Percentiles rank a stretch among this genome's conserved stretches.
Conservation (phyloP, 2,113 vertebrate species). For the Misgurnus mizolepis region DNA sequence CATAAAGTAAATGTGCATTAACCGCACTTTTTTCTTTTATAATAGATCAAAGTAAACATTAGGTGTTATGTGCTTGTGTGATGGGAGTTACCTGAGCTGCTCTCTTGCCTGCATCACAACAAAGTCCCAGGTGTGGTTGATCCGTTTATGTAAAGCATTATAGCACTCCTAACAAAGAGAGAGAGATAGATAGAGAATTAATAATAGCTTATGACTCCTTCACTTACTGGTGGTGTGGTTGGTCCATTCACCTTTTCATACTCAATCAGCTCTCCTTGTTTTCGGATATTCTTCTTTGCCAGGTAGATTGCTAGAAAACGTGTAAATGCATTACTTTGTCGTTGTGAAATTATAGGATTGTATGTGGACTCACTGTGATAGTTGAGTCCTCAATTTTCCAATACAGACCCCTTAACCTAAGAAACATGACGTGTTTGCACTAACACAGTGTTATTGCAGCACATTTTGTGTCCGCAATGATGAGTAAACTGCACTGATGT, state of each 20-base stretch:
- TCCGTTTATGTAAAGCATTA: slow-evolving; percentile 85
- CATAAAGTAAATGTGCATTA: too few species aligned
- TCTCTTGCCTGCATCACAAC: slow-evolving; percentile 95
- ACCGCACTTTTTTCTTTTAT: too few species aligned
- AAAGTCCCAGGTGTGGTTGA: slow-evolving; percentile 94
- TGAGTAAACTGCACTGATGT: too few species aligned
- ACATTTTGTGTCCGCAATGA: too few species aligned
- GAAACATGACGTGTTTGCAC: too few species aligned
- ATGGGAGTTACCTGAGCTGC: slow-evolving; percentile 84
- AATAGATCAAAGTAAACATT: not conserved
- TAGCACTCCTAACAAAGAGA: slow-evolving; percentile 80
- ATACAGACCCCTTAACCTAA: too few species aligned
- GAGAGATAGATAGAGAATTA: not conserved
- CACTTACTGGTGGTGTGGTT: not conserved
- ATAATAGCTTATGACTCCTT: not conserved
- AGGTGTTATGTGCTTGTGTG: not conserved
- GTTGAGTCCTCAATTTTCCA: too few species aligned
- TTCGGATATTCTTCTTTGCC: slow-evolving; percentile 93
- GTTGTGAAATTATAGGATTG: too few species aligned
- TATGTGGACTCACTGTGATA: too few species aligned
- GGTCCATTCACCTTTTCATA: slow-evolving; percentile 85
- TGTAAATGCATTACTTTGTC: not conserved
- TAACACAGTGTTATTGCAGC: too few species aligned
- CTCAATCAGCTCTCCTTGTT: slow-evolving; percentile 84
- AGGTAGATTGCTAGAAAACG: slow-evolving; percentile 81